phyloP scores from a whole-genome alignment of 1,140 invertebrate species.

The Scaptomyza montana region DNA sequence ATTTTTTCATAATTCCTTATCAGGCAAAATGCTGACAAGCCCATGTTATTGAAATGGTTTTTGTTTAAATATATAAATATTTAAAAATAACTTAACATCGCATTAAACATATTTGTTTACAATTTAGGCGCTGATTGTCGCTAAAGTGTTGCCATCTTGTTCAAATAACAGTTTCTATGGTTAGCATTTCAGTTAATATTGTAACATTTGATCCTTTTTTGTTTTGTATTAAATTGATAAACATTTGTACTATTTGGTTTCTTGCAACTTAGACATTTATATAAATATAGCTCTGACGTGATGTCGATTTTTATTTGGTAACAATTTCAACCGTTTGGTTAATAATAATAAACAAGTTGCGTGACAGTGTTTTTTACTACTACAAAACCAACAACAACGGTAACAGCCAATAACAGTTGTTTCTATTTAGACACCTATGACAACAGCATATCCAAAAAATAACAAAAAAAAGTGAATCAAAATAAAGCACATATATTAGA shows the following conservation, averaged over 20 bases:
- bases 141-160: no score
- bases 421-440: constrained; percentile 38
- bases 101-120: no score
- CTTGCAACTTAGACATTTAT: not conserved
- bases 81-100: no score
- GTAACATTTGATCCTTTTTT: no score
- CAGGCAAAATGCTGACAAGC: no score
- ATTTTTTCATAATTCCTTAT: not conserved
- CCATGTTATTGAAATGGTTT: no score
- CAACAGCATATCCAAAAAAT: constrained; percentile 45
- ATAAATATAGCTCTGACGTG: constrained; percentile 43
- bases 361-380: constrained; percentile 48
- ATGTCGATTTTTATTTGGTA: constrained; percentile 26
- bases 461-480: constrained; percentile 12
- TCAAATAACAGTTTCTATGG: no score
- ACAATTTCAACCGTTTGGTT: constrained; percentile 66
- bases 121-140: no score
- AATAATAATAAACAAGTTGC: constrained; percentile 66
- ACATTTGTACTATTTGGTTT: no score
- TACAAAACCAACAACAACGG: constrained; percentile 21
- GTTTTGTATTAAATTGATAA: no score
- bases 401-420: constrained; percentile 19
- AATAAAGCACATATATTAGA: constrained; percentile 23
- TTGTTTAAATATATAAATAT: no score
- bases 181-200: no score